Base-by-base conservation (phyloP, 2,888 invertebrate genomes). In the Chrysolina americana region DNA sequence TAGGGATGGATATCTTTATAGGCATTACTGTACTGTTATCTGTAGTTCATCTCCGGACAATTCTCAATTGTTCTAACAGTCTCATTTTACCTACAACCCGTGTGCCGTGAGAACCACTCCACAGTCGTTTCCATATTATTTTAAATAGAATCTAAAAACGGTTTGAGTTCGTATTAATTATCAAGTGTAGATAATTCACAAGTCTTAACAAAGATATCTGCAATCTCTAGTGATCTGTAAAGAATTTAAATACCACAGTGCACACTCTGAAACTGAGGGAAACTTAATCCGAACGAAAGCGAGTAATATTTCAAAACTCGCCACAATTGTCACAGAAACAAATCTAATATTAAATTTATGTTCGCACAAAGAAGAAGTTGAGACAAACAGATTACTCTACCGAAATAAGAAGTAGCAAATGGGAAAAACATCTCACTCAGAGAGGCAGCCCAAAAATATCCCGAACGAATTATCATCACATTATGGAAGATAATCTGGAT, bases 401-500 rank as follows among this genome's bases (percentile, higher is more conserved):
- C 66, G 68, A 71, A 76, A 70, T 71, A 72, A 72, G 65, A 74
- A 65, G 65, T 53, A 75, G 75, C 75, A 72, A 77, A 75, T 69
- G 76, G 68, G 77, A 73, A 75, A 75, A 77, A 76, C 79, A 76
- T 75, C 64, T 70, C 64, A 70, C 73, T 71, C 65, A 68, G 41
- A 62, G 48, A n/a, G 48, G 44, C 4, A 8, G 71, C 41, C 64
- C 65, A 53, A 68, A 68, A 72, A 70, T 74, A 74, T 72, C 71
- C 65, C 64, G 56, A 71, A 68, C 75, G 75, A 79, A 79, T 79
- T 79, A 79, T 79, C 76, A 77, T 78, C 74, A 71, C 75, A 78
- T 78, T 79, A 75, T 68, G 65, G 74, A 64, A 72, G 74, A 78
- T 79, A 75, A 79, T 79, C 76, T 72, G 66, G 41, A 66, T 77